Conservation (phyloP, 2,888 invertebrate species). For the Phania funesta region DNA sequence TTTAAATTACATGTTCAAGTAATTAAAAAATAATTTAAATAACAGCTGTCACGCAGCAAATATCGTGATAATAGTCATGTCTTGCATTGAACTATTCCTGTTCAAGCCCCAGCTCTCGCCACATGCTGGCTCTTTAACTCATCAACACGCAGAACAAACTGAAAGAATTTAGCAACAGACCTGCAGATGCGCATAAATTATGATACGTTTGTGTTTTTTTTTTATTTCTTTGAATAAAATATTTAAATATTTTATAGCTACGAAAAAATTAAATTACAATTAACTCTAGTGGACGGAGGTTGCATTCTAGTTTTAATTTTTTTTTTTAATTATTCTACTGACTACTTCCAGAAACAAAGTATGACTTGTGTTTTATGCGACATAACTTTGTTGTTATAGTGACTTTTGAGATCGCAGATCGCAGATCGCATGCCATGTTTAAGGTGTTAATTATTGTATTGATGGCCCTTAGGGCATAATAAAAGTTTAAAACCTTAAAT, state of each 20-base stretch:
- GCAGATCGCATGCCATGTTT: conserved; percentile 58
- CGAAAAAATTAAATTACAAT: conserved; percentile 17
- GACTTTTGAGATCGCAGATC: not conserved
- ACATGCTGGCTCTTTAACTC: conserved; percentile 42
- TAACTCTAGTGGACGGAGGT: not conserved
- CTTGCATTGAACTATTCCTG: not conserved
- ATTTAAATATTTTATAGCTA: no score
- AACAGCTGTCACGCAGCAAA: conserved; percentile 44
- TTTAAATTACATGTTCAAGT: conserved; percentile 43
- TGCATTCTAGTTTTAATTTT: not conserved
- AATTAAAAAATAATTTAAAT: conserved; percentile 54
- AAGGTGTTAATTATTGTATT: conserved; percentile 61
- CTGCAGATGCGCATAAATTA: conserved; percentile 56
- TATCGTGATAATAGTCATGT: conserved; percentile 17
- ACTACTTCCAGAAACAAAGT: not conserved
- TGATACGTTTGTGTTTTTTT: not conserved
- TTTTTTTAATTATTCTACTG: conserved; percentile 41
- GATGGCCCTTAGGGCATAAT: conserved; percentile 43
- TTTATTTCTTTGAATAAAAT: conserved; percentile 6
- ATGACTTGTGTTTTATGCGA: conserved; percentile 25
- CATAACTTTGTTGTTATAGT: conserved; percentile 22
- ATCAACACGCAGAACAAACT: conserved; percentile 32
- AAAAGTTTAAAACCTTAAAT: conserved; percentile 23
- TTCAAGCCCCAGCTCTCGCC: not conserved
- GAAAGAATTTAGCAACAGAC: not conserved